Conservation (phyloP, 30 jellyfish, hydroid and myxozoan genomes). For the Chrysaora quinquecirrha region DNA sequence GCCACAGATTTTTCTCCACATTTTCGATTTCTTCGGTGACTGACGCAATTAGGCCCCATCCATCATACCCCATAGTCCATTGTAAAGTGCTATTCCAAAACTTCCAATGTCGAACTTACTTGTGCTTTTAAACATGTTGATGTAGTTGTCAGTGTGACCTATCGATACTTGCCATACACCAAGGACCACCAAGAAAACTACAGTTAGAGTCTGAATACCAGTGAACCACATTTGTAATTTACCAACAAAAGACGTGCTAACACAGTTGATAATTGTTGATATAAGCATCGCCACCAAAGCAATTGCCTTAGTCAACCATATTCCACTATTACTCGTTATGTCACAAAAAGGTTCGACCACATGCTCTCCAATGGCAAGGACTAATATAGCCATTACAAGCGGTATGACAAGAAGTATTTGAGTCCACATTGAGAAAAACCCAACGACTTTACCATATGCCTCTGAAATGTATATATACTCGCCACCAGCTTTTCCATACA, state of each 20-base stretch:
- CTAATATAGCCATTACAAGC: constrained; percentile 34
- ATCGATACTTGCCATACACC: constrained; percentile 65
- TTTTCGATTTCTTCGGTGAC: constrained; percentile 53
- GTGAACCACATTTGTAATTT: constrained; percentile 44
- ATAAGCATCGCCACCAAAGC: constrained; percentile 42
- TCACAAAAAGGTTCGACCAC: constrained; percentile 39
- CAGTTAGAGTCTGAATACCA: constrained; percentile 38
- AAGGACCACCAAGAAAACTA: constrained; percentile 25
- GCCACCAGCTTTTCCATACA: too few relatives aligned
- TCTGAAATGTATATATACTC: too few relatives aligned
- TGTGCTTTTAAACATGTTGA: constrained; percentile 23
- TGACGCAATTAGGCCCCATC: constrained; percentile 47
- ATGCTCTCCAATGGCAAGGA: constrained; percentile 49
- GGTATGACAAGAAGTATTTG: constrained; percentile 37
- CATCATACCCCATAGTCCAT: constrained; percentile 79
- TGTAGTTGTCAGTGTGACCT: constrained; percentile 46
- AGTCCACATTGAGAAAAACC: constrained; percentile 56
- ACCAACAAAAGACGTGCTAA: constrained; percentile 43
- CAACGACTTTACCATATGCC: constrained; percentile 55
- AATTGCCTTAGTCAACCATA: constrained; percentile 27
- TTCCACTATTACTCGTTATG: constrained; percentile 7
- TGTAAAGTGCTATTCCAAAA: constrained; percentile 56
- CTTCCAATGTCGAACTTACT: constrained; percentile 6
- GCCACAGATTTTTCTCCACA: too few relatives aligned
- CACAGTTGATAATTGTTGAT: constrained; percentile 27